Percentiles rank a stretch among this genome's conserved stretches.
Conservation (phyloP, 1,140 invertebrate species). For the Magallana ariakensis region DNA sequence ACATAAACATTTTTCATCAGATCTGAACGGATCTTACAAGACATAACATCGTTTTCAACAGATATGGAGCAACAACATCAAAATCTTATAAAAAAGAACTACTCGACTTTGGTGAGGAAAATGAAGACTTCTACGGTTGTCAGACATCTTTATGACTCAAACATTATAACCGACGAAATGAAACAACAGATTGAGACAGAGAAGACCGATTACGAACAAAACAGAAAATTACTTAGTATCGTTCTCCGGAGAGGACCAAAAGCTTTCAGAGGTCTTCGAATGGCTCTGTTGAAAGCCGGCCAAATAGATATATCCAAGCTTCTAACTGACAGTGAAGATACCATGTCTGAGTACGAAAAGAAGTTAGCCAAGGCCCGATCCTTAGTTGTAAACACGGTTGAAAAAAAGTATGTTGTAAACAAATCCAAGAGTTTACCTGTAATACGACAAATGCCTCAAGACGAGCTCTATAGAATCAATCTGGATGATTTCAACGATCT, state of each 20-base stretch:
- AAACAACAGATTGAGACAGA: no score
- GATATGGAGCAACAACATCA: no score
- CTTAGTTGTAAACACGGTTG: conserved; percentile 37
- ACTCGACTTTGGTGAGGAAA: conserved; percentile 27
- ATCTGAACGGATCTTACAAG: no score
- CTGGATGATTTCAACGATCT: conserved; percentile 41
- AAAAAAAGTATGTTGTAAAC: conserved; percentile 41
- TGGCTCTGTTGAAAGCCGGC: not conserved
- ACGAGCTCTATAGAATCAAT: conserved; percentile 42
- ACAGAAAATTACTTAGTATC: no score
- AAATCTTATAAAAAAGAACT: no score
- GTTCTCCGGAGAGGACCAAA: no score
- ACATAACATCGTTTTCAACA: no score
- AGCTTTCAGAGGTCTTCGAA: no score
- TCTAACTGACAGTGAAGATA: conserved; percentile 44
- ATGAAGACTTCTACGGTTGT: conserved; percentile 22
- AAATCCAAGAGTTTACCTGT: conserved; percentile 44
- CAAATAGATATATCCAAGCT: conserved; percentile 44
- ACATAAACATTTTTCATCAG: no score
- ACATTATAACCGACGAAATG: conserved; percentile 35
- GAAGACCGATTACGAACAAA: no score
- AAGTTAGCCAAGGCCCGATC: conserved; percentile 40
- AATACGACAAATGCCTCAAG: conserved; percentile 38
- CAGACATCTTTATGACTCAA: conserved; percentile 41
- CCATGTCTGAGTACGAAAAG: conserved; percentile 45